These are phyloP conservation scores for Struthidea cinerea DNA, from an alignment of 2,113 vertebrate genomes.

Conservation along the genomic window DNA sequence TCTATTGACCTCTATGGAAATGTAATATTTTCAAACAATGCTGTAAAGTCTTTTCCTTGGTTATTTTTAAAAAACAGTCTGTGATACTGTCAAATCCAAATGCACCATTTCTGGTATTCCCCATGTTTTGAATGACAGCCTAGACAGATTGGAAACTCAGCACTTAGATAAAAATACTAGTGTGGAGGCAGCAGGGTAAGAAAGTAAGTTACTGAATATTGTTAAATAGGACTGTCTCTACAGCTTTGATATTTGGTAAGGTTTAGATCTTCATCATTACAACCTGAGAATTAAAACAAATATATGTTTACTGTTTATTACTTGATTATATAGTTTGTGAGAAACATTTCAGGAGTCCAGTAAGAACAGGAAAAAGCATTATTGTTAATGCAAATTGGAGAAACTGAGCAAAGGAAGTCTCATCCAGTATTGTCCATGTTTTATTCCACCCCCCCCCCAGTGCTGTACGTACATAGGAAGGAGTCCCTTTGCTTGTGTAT, in stretches of 20 bases:
- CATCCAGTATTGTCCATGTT: accelerated
- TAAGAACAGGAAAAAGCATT: neutral
- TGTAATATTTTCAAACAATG: slow-evolving; percentile 33
- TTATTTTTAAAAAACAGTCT: neutral
- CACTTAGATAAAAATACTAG: slow-evolving; percentile 43
- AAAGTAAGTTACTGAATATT: neutral
- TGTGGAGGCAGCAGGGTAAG: slow-evolving; percentile 14
- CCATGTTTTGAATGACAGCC: slow-evolving; percentile 10
- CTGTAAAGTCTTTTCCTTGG: neutral
- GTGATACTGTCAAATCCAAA: neutral
- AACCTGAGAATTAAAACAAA: neutral
- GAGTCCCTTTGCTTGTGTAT: accelerated
- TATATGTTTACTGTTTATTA: neutral
- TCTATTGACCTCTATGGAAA: slow-evolving; percentile 19
- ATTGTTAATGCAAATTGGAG: neutral
- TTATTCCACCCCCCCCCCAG: neutral
- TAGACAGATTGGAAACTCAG: slow-evolving; percentile 26
- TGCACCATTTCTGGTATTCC: slow-evolving; percentile 18
- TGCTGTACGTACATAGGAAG: neutral
- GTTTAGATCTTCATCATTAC: neutral
- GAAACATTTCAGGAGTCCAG: neutral
- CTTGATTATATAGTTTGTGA: neutral
- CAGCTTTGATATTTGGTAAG: neutral
- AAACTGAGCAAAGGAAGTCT: neutral
- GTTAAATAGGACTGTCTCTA: neutral